Evolutionary conservation across 2,797 vertebrate species (phyloP).

Genomic region (Ctenosaura bakeri): DNA sequence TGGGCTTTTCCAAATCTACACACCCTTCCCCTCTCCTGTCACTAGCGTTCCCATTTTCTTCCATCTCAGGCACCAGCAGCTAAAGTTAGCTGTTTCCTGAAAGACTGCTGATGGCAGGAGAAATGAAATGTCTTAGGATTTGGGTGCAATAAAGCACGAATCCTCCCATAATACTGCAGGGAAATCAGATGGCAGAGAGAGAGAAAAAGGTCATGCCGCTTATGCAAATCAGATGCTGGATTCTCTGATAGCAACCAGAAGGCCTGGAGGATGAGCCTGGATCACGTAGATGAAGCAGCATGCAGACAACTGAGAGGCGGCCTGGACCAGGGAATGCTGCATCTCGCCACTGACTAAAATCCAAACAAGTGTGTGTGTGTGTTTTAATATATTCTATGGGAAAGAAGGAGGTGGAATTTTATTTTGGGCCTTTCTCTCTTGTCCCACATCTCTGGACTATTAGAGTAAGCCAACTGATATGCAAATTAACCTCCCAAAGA

Average conservation of each 20-base stretch:
- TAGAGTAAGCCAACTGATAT: not conserved
- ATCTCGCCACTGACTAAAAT: not conserved
- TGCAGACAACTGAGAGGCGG: not conserved
- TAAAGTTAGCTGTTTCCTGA: not conserved
- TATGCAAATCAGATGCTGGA: constrained; percentile 30
- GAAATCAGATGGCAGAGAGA: constrained; percentile 22
- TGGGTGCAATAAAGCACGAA: constrained; percentile 35
- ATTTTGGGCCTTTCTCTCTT: not conserved
- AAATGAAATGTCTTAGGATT: constrained; percentile 27
- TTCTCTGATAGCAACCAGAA: constrained; percentile 19
- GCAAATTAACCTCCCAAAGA: not conserved
- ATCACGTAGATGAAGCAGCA: not conserved
- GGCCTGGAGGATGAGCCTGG: constrained; percentile 14
- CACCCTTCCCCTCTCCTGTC: not conserved
- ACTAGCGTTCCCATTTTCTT: not conserved
- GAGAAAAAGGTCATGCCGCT: constrained; percentile 20
- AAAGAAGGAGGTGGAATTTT: not conserved
- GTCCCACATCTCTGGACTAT: not conserved
- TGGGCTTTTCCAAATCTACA: not conserved
- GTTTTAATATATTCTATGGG: not conserved
- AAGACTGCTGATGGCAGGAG: constrained; percentile 13
- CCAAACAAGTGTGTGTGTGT: not conserved
- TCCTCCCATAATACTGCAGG: constrained; percentile 33
- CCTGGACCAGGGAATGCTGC: not conserved
- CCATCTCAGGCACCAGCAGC: not conserved